These are phyloP conservation scores for Pelobates cultripes DNA, from an alignment of 2,797 vertebrate species.

Conservation along the genomic window DNA sequence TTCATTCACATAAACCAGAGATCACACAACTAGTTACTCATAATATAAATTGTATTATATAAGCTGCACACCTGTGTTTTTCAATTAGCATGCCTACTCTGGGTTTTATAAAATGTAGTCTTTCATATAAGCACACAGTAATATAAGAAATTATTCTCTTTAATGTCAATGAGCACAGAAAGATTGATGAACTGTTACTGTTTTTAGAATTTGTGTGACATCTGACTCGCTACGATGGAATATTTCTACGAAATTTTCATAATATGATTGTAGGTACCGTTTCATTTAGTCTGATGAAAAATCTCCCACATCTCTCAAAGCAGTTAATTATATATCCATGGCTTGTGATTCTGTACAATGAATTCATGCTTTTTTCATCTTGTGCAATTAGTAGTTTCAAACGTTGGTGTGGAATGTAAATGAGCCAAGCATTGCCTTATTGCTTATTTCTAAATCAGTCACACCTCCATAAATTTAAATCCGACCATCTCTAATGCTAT, in stretches of 20 bases:
- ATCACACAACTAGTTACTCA: too few relatives aligned
- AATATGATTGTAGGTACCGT: slow-evolving; percentile 11
- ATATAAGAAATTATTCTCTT: background rate
- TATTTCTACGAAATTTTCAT: slow-evolving; percentile 6
- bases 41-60: too few relatives aligned
- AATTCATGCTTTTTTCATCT: slow-evolving; percentile 39
- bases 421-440: slow-evolving; percentile 4
- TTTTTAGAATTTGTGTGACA: background rate
- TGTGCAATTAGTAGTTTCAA: slow-evolving; percentile 42
- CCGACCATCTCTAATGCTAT: background rate
- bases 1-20: too few relatives aligned
- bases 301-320: slow-evolving; percentile 15
- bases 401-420: slow-evolving; percentile 29
- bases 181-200: slow-evolving; percentile 13
- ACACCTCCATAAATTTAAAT: slow-evolving; percentile 24
- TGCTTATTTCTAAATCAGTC: slow-evolving; percentile 30
- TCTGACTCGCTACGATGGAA: slow-evolving; percentile 3
- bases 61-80: too few relatives aligned
- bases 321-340: slow-evolving; percentile 45
- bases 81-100: too few relatives aligned
- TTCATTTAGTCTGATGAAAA: slow-evolving; percentile 36
- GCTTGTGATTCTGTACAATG: slow-evolving; percentile 29
- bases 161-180: slow-evolving; percentile 1
- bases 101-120: too few relatives aligned
- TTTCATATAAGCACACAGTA: too few relatives aligned